Evolutionary conservation across 2,113 vertebrate species (phyloP), one percentile per base, ranked within the genome.

Genomic region (Ailurus styani): DNA sequence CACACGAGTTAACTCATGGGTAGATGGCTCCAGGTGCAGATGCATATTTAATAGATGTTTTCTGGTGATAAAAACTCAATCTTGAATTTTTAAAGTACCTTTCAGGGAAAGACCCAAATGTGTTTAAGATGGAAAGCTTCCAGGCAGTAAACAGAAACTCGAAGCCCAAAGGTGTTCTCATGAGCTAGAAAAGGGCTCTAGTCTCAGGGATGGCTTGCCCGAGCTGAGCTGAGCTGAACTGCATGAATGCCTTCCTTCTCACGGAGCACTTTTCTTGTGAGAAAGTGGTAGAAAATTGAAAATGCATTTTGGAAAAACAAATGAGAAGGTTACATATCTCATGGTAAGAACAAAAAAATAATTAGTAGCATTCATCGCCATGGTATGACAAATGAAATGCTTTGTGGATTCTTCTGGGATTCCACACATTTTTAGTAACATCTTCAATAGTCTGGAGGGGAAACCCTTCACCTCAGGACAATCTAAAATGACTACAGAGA

Each of bases 61-160:
- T 93, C 78, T 94, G 27, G 62, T 25, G n/a, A 82, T 93, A 85
- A 90, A 81, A 94, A 82, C 21, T 17, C 81, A 93, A 70, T 40
- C 55, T 78, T 97, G 37, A 88, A 89, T 93, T 94, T 97, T 93
- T 95, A 89, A 98, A 94, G 83, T 78, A 37, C 23, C 72, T 95
- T 91, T 96, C 40, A n/a, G 57, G 31, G 47, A 93, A 82, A 75
- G 85, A 70, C 42, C 64, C 55, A 88, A 94, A 78, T 73, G 93
- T 81, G 88, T 57, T 94, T 64, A 55, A 70, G 57, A 68, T 12
- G 37, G 91, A 93, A 70, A 37, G 82, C 15, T 27, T 82, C 60
- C 86, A 93, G 88, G 72, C 27, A 25, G 83, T 37, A 85, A 92
- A 90, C 47, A 82, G 92, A 95, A 96, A 93, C 7, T 0, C 0